Base-by-base conservation (phyloP, 92 coral and sea anemone genomes). In the Actinostola sp. region DNA sequence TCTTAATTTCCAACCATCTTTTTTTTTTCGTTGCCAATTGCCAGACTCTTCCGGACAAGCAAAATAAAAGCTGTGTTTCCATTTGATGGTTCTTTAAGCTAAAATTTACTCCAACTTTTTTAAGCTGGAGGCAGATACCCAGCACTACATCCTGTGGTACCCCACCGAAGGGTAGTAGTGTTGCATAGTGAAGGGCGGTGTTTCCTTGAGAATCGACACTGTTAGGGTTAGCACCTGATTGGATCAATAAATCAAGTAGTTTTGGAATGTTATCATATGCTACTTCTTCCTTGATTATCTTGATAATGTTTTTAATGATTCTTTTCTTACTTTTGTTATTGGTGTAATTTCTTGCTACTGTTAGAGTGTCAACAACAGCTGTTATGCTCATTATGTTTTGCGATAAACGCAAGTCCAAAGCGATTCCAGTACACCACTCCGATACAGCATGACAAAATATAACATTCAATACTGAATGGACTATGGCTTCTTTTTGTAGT, bases 211-310 rank as follows among this genome's bases (percentile, higher is more conserved):
- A 51, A 54, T 76, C 81, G 14, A 29, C 72, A 49, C 45, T 56
- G 72, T 76, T 76, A 8, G 73, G 65, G 24, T 76, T 41, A 4
- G 73, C 81, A 11, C 74, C 81, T 13, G 48, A 54, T 12, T 63
- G 29, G 1, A 44, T 28, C 32, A 75, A 50, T 41, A 76, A 23
- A 53, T 28, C 32, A 35, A 60, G 29, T 1, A 45, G 8, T 14
- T 6, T 62, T 32, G 44, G 48, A 19, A 74, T 20, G 0, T 51
- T 32, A 60, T 60, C 66, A n/a, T n/a, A n/a, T n/a, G n/a, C n/a
- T n/a, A n/a, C n/a, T n/a, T n/a, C n/a, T n/a, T n/a, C n/a, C n/a
- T n/a, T n/a, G n/a, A n/a, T n/a, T n/a, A n/a, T n/a, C n/a, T n/a
- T n/a, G n/a, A n/a, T n/a, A n/a, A n/a, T n/a, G n/a, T n/a, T n/a